A percentile compares a stretch with the other conserved stretches of the same genome.
phyloP scores from a whole-genome alignment of 1,140 invertebrate genomes.

The Plutomurus gul region DNA sequence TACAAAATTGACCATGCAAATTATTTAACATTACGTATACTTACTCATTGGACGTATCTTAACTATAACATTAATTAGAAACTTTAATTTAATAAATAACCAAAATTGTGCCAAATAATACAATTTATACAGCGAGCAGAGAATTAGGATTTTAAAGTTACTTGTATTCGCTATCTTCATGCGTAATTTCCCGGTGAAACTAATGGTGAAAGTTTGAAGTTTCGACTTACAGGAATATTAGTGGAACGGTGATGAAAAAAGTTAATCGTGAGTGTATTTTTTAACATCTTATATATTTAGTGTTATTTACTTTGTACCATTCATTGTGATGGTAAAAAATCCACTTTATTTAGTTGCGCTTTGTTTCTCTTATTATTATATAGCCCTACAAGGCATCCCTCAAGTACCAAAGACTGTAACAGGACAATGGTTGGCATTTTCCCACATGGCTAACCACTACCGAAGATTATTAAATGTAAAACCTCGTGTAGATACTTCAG shows the following conservation, averaged over 20 bases:
- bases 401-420: constrained; percentile 43
- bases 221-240: not conserved
- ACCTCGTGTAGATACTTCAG: constrained; percentile 52
- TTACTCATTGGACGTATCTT: no score
- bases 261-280: not conserved
- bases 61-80: no score
- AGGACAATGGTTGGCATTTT: constrained; percentile 51
- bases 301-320: not conserved
- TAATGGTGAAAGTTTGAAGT: not conserved
- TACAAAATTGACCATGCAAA: no score
- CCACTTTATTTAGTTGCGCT: not conserved
- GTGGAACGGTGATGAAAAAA: not conserved
- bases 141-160: no score
- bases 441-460: constrained; percentile 56
- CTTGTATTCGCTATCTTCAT: no score
- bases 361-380: not conserved
- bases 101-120: no score
- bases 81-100: no score
- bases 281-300: not conserved
- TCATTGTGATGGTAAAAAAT: not conserved
- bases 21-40: no score
- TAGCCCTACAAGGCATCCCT: constrained; percentile 48
- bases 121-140: no score
- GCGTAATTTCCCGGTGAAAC: no score
- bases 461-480: constrained; percentile 55